Percentiles rank a stretch among this genome's conserved stretches.
These are phyloP conservation scores for Siniperca undulata DNA, from an alignment of 2,797 vertebrate genomes.

Conservation along the genomic window DNA sequence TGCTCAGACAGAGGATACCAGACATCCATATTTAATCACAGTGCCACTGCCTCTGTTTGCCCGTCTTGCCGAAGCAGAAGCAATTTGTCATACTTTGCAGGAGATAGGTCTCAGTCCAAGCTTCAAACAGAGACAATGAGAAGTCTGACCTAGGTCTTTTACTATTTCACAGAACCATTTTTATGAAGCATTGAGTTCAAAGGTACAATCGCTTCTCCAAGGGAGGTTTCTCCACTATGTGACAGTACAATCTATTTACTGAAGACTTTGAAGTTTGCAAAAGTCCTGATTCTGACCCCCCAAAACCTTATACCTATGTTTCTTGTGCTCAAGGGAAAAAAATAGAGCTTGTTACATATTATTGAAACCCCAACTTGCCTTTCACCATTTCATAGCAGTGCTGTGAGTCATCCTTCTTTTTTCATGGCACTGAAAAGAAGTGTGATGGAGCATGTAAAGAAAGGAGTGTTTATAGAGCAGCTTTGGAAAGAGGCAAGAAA, in stretches of 20 bases:
- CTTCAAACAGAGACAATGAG: conserved; percentile 67
- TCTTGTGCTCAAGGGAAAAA: not conserved
- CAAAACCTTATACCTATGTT: conserved; percentile 3
- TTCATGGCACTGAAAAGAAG: conserved; percentile 22
- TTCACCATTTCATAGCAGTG: not conserved
- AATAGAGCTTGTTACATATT: conserved; percentile 14
- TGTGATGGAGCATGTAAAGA: conserved; percentile 48
- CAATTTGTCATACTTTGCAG: conserved; percentile 73
- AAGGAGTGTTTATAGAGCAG: conserved; percentile 42
- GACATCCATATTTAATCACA: conserved; percentile 61
- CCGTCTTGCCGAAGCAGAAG: conserved; percentile 56
- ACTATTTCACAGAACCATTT: conserved; percentile 53
- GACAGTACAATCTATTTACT: conserved; percentile 64
- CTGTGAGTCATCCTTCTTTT: conserved; percentile 51
- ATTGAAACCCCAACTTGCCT: conserved; percentile 11
- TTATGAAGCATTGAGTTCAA: conserved; percentile 67
- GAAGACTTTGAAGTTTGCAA: conserved; percentile 50
- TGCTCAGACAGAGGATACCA: conserved; percentile 55
- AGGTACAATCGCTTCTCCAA: conserved; percentile 45
- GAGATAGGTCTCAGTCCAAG: conserved; percentile 58
- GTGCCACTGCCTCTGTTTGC: conserved; percentile 46
- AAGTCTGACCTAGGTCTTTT: conserved; percentile 59
- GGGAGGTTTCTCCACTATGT: conserved; percentile 42
- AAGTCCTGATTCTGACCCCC: conserved; percentile 51
- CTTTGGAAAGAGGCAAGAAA: conserved; percentile 40